Evolutionary conservation across 1,140 invertebrate genomes (phyloP).

Genomic region (Samia ricini): DNA sequence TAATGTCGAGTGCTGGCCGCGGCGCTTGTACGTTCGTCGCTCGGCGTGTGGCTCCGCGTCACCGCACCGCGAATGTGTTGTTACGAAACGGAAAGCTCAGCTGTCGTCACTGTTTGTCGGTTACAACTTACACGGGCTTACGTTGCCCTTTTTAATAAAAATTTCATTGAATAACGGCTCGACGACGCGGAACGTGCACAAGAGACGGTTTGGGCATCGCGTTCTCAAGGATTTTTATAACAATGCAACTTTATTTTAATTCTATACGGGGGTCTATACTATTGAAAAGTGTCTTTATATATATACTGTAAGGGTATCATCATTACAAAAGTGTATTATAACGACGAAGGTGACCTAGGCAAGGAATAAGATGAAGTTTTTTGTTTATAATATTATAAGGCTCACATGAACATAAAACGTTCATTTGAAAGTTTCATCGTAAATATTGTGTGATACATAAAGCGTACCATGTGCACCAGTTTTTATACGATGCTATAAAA

Average conservation of each 20-base stretch:
- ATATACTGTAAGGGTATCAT: not conserved
- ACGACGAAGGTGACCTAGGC: not conserved
- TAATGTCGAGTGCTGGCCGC: not conserved
- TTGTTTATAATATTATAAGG: too few relatives aligned
- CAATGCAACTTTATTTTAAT: not conserved
- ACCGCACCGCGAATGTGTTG: constrained; percentile 14
- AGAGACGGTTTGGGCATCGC: constrained; percentile 9
- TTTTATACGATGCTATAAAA: constrained; percentile 1
- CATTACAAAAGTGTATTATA: not conserved
- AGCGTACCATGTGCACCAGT: not conserved
- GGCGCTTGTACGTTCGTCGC: constrained; percentile 17
- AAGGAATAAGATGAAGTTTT: too few relatives aligned
- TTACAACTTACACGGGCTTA: constrained; percentile 22
- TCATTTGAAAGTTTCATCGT: not conserved
- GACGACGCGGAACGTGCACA: constrained; percentile 10
- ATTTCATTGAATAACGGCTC: constrained; percentile 29
- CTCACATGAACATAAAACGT: not conserved
- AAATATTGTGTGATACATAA: not conserved
- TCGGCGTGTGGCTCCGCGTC: not conserved
- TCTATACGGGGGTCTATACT: not conserved
- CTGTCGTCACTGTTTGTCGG: constrained; percentile 31
- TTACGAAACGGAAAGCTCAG: constrained; percentile 35
- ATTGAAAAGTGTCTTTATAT: not conserved
- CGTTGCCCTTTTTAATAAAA: constrained; percentile 42
- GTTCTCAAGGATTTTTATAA: constrained; percentile 6